phyloP scores from a whole-genome alignment of 2,888 invertebrate genomes.

The Drosophila pseudotalamancana region DNA sequence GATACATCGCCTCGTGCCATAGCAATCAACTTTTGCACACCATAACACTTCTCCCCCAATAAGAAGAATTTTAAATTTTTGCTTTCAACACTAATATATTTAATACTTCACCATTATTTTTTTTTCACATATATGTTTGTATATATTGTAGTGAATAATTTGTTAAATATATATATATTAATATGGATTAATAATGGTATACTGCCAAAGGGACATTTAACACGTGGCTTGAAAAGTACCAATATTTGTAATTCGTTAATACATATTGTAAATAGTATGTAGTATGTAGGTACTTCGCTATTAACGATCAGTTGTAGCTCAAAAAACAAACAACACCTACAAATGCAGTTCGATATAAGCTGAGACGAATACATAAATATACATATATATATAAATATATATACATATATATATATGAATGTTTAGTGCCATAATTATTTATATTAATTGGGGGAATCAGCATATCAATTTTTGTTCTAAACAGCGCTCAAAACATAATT shows the following conservation, averaged over 20 bases:
- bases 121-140: slow-evolving; percentile 56
- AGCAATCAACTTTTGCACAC: slow-evolving; percentile 13
- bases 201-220: slow-evolving; percentile 51
- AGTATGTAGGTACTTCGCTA: slow-evolving; percentile 67
- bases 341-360: slow-evolving; percentile 70
- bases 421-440: slow-evolving; percentile 22
- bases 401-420: slow-evolving; percentile 23
- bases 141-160: slow-evolving; percentile 36
- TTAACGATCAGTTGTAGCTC: slow-evolving; percentile 65
- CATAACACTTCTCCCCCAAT: not conserved
- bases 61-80: slow-evolving; percentile 28
- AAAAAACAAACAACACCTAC: slow-evolving; percentile 69
- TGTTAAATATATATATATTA: slow-evolving; percentile 31
- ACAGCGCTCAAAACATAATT: slow-evolving; percentile 41
- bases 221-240: slow-evolving; percentile 49
- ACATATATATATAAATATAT: not conserved
- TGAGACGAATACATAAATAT: slow-evolving; percentile 44
- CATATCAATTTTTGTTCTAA: slow-evolving; percentile 65
- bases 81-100: slow-evolving; percentile 61
- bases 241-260: slow-evolving; percentile 25
- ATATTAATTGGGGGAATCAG: slow-evolving; percentile 57
- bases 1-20: not conserved
- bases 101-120: slow-evolving; percentile 69
- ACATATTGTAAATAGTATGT: slow-evolving; percentile 48
- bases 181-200: slow-evolving; percentile 29